phyloP scores from a whole-genome alignment of 2,888 invertebrate genomes.

The Drosophila nigricruria region DNA sequence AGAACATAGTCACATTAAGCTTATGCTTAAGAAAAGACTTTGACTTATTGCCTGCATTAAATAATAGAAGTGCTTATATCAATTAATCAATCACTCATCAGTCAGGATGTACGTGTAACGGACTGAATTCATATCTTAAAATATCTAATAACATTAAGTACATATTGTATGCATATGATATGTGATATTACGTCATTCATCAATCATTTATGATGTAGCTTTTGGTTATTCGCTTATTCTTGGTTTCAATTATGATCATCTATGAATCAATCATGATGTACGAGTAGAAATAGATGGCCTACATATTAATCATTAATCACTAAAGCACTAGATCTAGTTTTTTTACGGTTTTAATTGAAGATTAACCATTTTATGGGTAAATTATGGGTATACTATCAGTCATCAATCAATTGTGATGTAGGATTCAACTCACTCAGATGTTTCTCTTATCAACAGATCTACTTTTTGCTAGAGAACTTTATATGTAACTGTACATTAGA shows the following conservation, averaged over 20 bases:
- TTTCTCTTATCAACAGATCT: not conserved
- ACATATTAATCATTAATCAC: not conserved
- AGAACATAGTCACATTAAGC: too few species aligned
- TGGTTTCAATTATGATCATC: too few species aligned
- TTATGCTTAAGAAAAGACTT: too few species aligned
- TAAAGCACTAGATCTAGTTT: not conserved
- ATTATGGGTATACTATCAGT: not conserved
- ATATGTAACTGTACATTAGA: not conserved
- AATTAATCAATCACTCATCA: not conserved
- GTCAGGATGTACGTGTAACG: not conserved
- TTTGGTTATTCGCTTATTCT: too few species aligned
- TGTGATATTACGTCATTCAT: not conserved
- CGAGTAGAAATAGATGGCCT: not conserved
- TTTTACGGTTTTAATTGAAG: too few species aligned
- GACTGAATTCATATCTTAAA: not conserved
- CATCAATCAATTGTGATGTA: not conserved
- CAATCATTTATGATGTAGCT: not conserved
- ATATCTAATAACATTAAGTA: not conserved
- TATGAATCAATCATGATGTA: not conserved
- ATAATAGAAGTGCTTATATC: not conserved
- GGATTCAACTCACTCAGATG: not conserved
- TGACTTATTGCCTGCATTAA: not conserved
- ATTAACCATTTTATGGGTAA: too few species aligned
- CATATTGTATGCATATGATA: not conserved
- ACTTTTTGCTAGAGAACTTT: not conserved